Base-by-base conservation (phyloP, 2,888 invertebrate genomes). In the Artemia sp. region DNA sequence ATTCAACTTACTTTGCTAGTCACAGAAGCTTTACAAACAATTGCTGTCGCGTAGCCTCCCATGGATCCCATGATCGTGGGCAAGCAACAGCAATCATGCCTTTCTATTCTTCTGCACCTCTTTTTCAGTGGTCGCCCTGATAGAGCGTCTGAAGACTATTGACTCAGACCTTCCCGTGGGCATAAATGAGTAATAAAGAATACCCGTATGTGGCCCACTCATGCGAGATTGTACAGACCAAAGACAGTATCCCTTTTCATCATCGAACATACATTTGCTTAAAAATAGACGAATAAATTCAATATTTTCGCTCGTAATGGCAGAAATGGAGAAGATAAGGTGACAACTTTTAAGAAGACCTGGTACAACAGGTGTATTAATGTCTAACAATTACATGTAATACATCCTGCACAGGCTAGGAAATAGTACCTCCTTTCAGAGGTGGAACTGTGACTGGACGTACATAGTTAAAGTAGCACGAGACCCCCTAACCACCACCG, bases 321-420 rank as follows among this genome's bases (percentile, higher is more conserved):
- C 11, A 38, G 58, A n/a, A n/a, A 12, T 70, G n/a, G 10, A 51
- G 6, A 50, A 68, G 11, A 38, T 24, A 10, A 14, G n/a, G 58
- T 71, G 12, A 70, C 67, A 68, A 68, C 51, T 58, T 50, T 53
- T 72, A 51, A 68, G 58, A 50, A 53, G 11, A 52, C 38, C 5
- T n/a, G 14, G n/a, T 5, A 12, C 14, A 53, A 24, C 51, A 69
- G 70, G 12, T 58, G 8, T 11, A 67, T 2, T 8, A 24, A 12
- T 68, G 9, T 50, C 67, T 19, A 38, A 38, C 38, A 38, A 38
- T 38, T 38, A 2, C 38, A 38, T 6, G 38, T 5, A 38, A 38
- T 1, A 38, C 38, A 38, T 38, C 38, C 38, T 38, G 38, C 38
- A 2, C 5, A 38, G 38, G 38, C 5, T 4, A 38, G 38, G 38